phyloP scores from a whole-genome alignment of 1,140 invertebrate genomes.

The Cydia amplana region DNA sequence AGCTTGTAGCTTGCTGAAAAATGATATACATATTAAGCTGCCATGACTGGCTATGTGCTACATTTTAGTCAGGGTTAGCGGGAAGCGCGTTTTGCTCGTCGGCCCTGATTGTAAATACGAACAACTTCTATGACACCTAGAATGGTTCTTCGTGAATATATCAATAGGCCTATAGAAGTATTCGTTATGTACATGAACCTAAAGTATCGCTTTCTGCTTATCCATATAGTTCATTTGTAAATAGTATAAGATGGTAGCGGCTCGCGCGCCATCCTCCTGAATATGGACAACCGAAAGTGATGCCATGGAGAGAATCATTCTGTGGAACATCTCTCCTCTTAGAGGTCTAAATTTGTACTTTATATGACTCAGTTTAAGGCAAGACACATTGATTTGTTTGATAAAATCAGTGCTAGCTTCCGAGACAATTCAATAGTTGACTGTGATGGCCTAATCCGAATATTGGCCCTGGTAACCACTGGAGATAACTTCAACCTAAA shows the following conservation, averaged over 20 bases:
- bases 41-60: constrained; percentile 9
- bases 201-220: constrained; percentile 43
- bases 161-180: constrained; percentile 55
- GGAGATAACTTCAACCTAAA: constrained; percentile 1
- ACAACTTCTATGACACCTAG: constrained; percentile 61
- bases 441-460: constrained; percentile 23
- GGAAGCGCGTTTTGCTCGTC: constrained; percentile 43
- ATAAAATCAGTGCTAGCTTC: constrained; percentile 17
- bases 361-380: constrained; percentile 21
- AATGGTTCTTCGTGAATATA: constrained; percentile 50
- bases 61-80: constrained; percentile 26
- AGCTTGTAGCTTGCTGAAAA: constrained; percentile 31
- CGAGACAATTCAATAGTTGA: constrained; percentile 21
- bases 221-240: constrained; percentile 42
- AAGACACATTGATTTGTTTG: constrained; percentile 8
- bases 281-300: constrained; percentile 31
- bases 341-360: constrained; percentile 22
- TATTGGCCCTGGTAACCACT: constrained; percentile 10
- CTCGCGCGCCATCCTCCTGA: constrained; percentile 33
- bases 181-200: constrained; percentile 40
- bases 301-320: constrained; percentile 13
- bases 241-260: constrained; percentile 40
- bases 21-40: constrained; percentile 29
- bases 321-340: constrained; percentile 25
- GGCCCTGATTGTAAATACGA: constrained; percentile 60